Base-by-base conservation (phyloP, 2,888 invertebrate species). In the Polymixis flavicincta region DNA sequence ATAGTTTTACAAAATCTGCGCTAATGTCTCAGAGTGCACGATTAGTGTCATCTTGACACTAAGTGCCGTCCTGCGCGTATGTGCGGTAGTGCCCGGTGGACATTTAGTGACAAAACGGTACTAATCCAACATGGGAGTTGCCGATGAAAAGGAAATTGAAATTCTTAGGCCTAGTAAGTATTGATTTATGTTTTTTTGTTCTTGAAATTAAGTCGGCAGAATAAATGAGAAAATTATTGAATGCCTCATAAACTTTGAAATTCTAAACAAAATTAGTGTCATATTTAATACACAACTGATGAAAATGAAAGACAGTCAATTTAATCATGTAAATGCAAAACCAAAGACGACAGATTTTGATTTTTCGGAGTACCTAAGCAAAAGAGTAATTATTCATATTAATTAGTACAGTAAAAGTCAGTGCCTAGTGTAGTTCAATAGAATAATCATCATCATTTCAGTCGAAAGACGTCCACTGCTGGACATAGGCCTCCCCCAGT, bases 81-180 rank as follows among this genome's bases (percentile, higher is more conserved):
- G 86, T 80, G 78, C 54, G 65, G 71, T 79, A 65, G 77, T 80
- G 67, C 32, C 50, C 45, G 0, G 74, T 25, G 52, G 68, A 65
- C 60, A 52, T 50, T n/a, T 8, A 59, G 76, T 86, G 76, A 71
- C 45, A 25, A 50, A 71, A 69, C 64, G 28, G 75, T 67, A 70
- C 13, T 42, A 32, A 70, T 61, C 57, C 60, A 88, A 76, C 14
- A 91, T 91, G 90, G 88, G 87, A 48, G 84, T 84, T 7, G 74
- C 72, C 28, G 81, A 82, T 8, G 82, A 87, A 54, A 85, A 80
- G 45, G 86, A 87, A 68, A 88, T 85, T 84, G 86, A 85, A 69
- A 86, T 84, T 84, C 64, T 89, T 67, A 88, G 89, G 75, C 92
- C 92, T 42, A 89, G 92, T 92, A 83, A 88, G 92, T 92, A 59